Conservation (phyloP, 1,140 invertebrate genomes). For the Pectinophora gossypiella region DNA sequence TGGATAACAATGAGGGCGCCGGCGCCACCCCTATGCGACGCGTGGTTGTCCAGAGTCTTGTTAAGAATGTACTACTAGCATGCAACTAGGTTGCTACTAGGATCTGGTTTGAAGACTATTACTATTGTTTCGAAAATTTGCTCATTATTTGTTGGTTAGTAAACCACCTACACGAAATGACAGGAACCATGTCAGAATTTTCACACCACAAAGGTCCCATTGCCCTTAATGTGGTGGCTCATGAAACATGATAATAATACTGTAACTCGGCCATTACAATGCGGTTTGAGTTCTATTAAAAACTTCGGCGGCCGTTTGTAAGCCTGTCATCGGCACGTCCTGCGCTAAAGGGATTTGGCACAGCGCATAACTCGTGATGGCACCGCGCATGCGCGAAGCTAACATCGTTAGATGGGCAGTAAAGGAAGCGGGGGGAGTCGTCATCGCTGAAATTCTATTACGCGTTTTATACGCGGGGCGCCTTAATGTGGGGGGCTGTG, state of each 20-base stretch:
- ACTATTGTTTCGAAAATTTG: too few relatives aligned
- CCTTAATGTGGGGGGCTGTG: conserved; percentile 50
- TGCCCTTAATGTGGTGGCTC: neutral
- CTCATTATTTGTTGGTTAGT: too few relatives aligned
- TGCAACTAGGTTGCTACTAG: too few relatives aligned
- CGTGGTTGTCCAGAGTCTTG: too few relatives aligned
- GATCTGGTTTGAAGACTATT: too few relatives aligned
- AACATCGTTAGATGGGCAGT: conserved; percentile 66
- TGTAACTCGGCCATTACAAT: neutral
- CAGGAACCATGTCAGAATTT: too few relatives aligned
- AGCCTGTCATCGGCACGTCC: conserved; percentile 18
- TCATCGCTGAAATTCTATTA: conserved; percentile 68
- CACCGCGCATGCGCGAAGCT: conserved; percentile 50
- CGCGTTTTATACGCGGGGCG: conserved; percentile 61
- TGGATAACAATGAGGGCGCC: conserved; percentile 68
- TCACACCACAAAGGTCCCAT: too few relatives aligned
- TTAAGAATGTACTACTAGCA: too few relatives aligned
- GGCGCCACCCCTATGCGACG: conserved; percentile 41
- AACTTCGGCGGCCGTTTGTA: neutral
- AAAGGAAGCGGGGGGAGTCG: conserved; percentile 38
- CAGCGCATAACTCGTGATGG: conserved; percentile 31
- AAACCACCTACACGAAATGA: too few relatives aligned
- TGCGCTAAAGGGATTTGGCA: conserved; percentile 28
- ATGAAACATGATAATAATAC: neutral
- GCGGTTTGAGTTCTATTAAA: neutral